Evolutionary conservation across 1,140 invertebrate species (phyloP).

Genomic region (Zelostemma sp.): DNA sequence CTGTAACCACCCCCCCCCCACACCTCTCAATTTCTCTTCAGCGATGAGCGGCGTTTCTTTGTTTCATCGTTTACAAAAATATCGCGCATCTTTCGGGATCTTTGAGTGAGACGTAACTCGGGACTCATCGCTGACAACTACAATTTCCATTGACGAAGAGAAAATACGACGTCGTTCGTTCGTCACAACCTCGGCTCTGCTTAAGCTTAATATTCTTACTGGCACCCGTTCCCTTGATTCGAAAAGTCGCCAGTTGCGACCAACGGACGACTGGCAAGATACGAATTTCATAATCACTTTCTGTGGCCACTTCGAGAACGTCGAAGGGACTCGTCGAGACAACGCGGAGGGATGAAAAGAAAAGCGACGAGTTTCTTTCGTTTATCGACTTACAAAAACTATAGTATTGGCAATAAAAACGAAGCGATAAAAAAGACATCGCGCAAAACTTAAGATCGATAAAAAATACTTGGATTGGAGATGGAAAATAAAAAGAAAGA

Average conservation of each 20-base stretch:
- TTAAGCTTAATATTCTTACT: slow-evolving; percentile 4
- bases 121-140: slow-evolving; percentile 8
- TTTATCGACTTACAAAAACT: neutral
- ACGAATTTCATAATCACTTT: neutral
- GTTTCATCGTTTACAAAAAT: slow-evolving; percentile 1
- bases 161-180: slow-evolving; percentile 1
- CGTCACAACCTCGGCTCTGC: slow-evolving; percentile 4
- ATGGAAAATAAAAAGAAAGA: neutral
- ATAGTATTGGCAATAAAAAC: slow-evolving; percentile 6
- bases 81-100: neutral
- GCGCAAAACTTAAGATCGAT: neutral
- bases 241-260: slow-evolving; percentile 6
- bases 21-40: no score
- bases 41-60: slow-evolving; percentile 10
- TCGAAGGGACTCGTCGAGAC: no score
- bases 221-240: slow-evolving; percentile 22
- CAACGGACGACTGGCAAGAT: slow-evolving; percentile 16
- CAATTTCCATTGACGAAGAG: neutral
- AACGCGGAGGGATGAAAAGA: slow-evolving; percentile 6
- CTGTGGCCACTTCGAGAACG: no score
- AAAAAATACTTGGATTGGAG: neutral
- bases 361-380: neutral
- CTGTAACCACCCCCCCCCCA: neutral
- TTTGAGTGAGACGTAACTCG: no score
- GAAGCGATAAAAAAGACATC: slow-evolving; percentile 17